These are phyloP conservation scores for Drosophila kikkawai DNA, from an alignment of 1,140 invertebrate genomes.

Conservation along the genomic window DNA sequence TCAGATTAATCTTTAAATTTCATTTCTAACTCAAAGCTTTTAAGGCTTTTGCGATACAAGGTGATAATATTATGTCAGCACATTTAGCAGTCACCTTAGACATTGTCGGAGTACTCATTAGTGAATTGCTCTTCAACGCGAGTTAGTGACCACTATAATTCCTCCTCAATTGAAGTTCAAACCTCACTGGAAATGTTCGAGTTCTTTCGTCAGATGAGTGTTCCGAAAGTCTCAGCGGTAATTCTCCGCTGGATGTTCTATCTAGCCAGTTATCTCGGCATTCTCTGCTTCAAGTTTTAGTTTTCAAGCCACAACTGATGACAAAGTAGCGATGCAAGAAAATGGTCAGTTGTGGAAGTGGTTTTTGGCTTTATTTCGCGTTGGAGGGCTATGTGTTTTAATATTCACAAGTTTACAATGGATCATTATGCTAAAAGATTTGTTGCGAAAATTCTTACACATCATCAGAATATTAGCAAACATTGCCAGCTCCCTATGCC, in stretches of 20 bases:
- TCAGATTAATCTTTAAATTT: neutral
- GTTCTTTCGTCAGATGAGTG: neutral
- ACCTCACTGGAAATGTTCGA: constrained; percentile 8
- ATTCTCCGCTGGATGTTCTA: constrained; percentile 13
- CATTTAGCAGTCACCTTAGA: neutral
- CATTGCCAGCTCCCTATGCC: neutral
- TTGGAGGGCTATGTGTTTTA: neutral
- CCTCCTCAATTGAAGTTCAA: neutral
- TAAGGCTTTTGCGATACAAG: neutral
- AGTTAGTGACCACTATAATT: neutral
- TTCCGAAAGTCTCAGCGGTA: constrained; percentile 4
- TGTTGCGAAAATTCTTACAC: neutral
- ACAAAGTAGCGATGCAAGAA: neutral
- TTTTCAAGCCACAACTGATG: neutral
- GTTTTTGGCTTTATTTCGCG: constrained; percentile 5
- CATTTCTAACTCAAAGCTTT: neutral
- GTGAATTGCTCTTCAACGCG: neutral
- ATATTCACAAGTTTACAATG: neutral
- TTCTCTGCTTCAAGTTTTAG: constrained; percentile 1
- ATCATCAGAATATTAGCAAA: neutral
- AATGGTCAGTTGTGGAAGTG: constrained; percentile 20
- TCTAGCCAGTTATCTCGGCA: neutral
- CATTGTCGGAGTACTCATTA: constrained; percentile 4
- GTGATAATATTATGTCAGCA: neutral
- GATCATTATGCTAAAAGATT: neutral